Evolutionary conservation across 2,888 invertebrate species (phyloP).

Genomic region (Pocota personata): DNA sequence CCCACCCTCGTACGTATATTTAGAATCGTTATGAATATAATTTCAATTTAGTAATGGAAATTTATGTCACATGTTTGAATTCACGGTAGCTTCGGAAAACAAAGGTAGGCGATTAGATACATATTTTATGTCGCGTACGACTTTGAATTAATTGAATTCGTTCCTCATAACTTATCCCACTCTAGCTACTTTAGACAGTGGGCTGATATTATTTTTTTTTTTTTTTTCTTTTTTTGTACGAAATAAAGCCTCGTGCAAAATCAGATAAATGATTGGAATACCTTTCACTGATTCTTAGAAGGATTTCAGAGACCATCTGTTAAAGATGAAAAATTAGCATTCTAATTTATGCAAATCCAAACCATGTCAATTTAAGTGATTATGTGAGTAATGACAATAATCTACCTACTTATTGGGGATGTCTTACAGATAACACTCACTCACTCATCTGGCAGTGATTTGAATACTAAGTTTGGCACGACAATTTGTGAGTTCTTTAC

Average conservation of each 20-base stretch:
- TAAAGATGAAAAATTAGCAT: neutral
- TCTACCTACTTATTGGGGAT: neutral
- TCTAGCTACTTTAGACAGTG: neutral
- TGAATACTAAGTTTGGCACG: neutral
- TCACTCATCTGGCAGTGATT: no score
- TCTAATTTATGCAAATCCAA: neutral
- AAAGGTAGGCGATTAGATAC: no score
- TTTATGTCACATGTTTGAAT: no score
- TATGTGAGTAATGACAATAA: neutral
- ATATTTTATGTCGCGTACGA: neutral
- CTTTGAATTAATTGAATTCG: neutral
- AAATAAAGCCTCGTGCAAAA: neutral
- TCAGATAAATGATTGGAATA: neutral
- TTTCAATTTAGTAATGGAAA: no score
- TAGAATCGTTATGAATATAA: no score
- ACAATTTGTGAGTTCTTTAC: neutral
- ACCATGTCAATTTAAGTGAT: neutral
- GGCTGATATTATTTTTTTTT: neutral
- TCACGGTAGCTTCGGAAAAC: no score
- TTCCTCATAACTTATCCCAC: neutral
- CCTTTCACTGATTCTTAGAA: neutral
- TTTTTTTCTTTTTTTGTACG: neutral
- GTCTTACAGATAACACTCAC: neutral
- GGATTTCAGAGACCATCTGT: neutral
- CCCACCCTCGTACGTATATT: no score